Base-by-base conservation (phyloP, 2,113 vertebrate genomes). In the Rafetus swinhoei region DNA sequence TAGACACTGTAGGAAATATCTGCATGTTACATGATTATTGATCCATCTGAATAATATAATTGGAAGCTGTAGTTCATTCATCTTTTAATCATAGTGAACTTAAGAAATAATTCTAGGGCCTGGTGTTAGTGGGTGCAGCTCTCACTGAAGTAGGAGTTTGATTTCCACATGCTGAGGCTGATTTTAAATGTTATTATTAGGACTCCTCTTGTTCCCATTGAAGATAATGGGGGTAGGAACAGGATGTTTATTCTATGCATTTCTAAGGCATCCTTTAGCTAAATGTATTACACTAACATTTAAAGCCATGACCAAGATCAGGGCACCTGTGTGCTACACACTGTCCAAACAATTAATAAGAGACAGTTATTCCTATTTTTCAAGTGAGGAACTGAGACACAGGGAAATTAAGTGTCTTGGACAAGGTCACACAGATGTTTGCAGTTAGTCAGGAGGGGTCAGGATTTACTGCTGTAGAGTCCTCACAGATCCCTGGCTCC, bases 361-460 rank as follows among this genome's bases (percentile, higher is more conserved):
- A 72, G 9, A 72, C 69, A 10, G 69, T 21, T 62, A 16, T 21
- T 21, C 39, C 60, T 27, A 4, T 69, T 76, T 12, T 50, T 3
- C 0, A 54, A 76, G 0, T 0, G 2, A 45, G 82, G n/a, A 27
- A 5, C 1, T 29, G 5, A 16, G 69, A 2, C 19, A 79, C n/a
- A 3, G 85, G n/a, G 8, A 15, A 52, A 14, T 0, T 72, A 50
- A n/a, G 55, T 56, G 82, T 50, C 56, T 32, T 72, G 32, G 32
- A 18, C 19, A 35, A 35, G 14, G 19, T 72, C n/a, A 72, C 69
- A 72, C 27, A 72, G 18, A 45, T 45, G 45, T 5, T 45, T 45
- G 45, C 45, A 45, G 45, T 45, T 45, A 45, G 45, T 45, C 45
- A 45, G 45, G 45, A 45, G 45, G 45, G 45, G 45, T 45, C 45